These are phyloP conservation scores for Tyrannus savana DNA, from an alignment of 2,113 vertebrate species.

Conservation along the genomic window DNA sequence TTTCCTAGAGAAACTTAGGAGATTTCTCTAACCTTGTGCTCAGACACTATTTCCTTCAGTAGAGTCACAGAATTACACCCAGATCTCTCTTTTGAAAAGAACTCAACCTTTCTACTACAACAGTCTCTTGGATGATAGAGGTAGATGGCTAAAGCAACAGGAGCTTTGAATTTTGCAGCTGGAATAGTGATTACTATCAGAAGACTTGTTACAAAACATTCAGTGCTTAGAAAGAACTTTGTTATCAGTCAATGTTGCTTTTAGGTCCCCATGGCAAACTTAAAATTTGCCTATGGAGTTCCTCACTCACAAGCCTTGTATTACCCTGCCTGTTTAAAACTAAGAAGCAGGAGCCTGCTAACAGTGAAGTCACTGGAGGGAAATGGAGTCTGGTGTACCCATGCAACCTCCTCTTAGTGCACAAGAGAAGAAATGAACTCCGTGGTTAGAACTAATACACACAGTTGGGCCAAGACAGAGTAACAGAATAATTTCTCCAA, in stretches of 20 bases:
- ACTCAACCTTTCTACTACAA: background rate
- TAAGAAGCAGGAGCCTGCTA: background rate
- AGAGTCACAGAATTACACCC: background rate
- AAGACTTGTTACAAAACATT: background rate
- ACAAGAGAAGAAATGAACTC: background rate
- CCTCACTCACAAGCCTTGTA: background rate
- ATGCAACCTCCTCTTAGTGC: background rate
- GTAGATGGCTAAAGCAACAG: conserved; percentile 63
- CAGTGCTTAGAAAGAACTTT: background rate
- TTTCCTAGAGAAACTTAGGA: background rate
- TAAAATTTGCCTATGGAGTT: background rate
- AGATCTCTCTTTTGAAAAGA: background rate
- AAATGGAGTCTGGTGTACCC: background rate
- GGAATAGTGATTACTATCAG: background rate
- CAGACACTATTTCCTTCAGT: background rate
- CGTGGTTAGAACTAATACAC: background rate
- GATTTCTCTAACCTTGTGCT: background rate
- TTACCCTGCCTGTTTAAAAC: background rate
- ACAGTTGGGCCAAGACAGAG: background rate
- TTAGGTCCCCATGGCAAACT: background rate
- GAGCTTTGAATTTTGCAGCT: background rate
- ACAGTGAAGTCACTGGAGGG: background rate
- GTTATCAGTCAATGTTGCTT: background rate
- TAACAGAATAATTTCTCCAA: background rate
- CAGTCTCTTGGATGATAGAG: conserved; percentile 42